Conservation (phyloP, 1,140 invertebrate genomes). For the Popillia japonica region DNA sequence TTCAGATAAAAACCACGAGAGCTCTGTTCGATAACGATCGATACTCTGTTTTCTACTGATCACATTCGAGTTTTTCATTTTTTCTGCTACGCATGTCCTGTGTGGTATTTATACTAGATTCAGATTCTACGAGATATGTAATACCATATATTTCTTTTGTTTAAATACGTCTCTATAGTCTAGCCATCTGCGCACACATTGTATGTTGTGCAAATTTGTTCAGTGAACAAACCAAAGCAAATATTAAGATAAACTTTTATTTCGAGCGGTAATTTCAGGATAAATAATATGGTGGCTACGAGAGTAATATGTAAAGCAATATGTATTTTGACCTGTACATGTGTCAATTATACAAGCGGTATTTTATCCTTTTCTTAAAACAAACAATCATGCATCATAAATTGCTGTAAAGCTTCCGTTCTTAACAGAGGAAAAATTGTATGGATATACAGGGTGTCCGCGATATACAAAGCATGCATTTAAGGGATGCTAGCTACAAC, state of each 20-base stretch:
- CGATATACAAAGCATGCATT: too few species aligned
- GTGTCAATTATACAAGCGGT: too few species aligned
- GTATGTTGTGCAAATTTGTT: constrained; percentile 2
- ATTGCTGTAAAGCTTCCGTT: too few species aligned
- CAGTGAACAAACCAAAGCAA: not conserved
- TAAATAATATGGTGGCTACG: not conserved
- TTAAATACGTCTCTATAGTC: constrained; percentile 8
- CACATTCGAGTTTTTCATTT: not conserved
- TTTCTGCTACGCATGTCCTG: not conserved
- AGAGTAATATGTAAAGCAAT: not conserved
- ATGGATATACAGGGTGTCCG: too few species aligned
- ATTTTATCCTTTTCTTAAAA: too few species aligned
- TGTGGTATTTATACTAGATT: not conserved
- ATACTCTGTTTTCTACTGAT: not conserved
- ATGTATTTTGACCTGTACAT: too few species aligned
- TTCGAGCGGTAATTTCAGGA: not conserved
- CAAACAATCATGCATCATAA: too few species aligned
- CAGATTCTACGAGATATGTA: not conserved
- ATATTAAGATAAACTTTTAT: constrained; percentile 6
- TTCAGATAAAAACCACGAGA: not conserved
- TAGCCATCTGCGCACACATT: not conserved
- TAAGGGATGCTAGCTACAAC: too few species aligned
- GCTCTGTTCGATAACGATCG: not conserved
- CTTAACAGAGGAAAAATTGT: too few species aligned
- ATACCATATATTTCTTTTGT: constrained; percentile 23